These are phyloP conservation scores for Ectropis crepuscularia DNA, from an alignment of 2,888 invertebrate species.

Conservation along the genomic window DNA sequence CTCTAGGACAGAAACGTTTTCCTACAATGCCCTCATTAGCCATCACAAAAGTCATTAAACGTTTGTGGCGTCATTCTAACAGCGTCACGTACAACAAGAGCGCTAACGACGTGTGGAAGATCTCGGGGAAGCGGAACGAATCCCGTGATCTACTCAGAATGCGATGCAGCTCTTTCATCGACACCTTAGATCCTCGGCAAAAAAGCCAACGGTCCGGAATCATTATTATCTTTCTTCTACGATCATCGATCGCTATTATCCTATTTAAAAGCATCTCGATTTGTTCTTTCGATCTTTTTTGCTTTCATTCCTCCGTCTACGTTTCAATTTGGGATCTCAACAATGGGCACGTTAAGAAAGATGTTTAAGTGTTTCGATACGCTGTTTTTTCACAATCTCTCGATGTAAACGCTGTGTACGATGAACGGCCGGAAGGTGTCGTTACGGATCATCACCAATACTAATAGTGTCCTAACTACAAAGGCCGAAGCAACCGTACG, in stretches of 20 bases:
- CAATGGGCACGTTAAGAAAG: constrained; percentile 82
- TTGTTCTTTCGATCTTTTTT: constrained; percentile 78
- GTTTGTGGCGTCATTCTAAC: constrained; percentile 69
- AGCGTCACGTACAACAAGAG: constrained; percentile 76
- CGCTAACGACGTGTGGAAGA: constrained; percentile 82
- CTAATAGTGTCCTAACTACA: constrained; percentile 68
- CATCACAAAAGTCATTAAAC: constrained; percentile 77
- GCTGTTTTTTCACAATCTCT: constrained; percentile 82
- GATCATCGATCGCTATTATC: constrained; percentile 84
- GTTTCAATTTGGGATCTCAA: constrained; percentile 77
- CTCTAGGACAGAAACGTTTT: constrained; percentile 67
- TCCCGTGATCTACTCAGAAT: constrained; percentile 73
- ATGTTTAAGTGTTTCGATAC: constrained; percentile 84
- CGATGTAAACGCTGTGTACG: constrained; percentile 79
- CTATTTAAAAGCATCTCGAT: constrained; percentile 83
- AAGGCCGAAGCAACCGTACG: constrained; percentile 52
- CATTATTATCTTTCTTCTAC: constrained; percentile 82
- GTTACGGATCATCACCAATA: constrained; percentile 76
- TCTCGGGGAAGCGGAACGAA: constrained; percentile 81
- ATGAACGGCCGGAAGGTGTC: constrained; percentile 82
- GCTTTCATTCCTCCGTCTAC: constrained; percentile 73
- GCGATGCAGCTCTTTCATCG: constrained; percentile 69
- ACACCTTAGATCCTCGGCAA: constrained; percentile 67
- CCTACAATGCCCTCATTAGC: constrained; percentile 80
- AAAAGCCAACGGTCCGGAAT: constrained; percentile 75